Percentiles rank a stretch among this genome's conserved stretches.
Conservation (phyloP, 2,888 invertebrate species). For the Phyllotreta striolata region DNA sequence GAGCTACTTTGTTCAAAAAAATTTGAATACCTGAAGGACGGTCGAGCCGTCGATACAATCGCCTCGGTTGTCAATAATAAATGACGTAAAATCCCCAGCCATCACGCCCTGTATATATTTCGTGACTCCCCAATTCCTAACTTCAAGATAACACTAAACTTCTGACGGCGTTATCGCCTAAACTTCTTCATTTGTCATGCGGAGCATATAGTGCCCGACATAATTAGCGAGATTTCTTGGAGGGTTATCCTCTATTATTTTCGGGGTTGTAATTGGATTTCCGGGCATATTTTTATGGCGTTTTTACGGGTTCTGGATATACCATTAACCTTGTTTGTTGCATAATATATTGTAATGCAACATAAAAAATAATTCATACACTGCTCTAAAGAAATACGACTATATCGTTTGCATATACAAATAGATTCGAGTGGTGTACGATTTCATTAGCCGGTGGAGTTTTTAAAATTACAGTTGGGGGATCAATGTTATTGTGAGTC, state of each 20-base stretch:
- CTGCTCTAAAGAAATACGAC: too few relatives aligned
- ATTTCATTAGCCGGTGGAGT: too few relatives aligned
- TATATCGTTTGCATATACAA: too few relatives aligned
- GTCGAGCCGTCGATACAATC: neutral
- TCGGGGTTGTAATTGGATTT: constrained; percentile 33
- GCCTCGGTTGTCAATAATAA: constrained; percentile 62
- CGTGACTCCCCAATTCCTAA: constrained; percentile 35
- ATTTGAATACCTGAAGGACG: constrained; percentile 21
- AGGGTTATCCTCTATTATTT: constrained; percentile 36
- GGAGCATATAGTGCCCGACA: constrained; percentile 30
- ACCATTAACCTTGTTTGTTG: too few relatives aligned
- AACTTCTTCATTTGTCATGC: constrained; percentile 42
- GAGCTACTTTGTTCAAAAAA: too few relatives aligned
- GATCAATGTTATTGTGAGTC: too few relatives aligned
- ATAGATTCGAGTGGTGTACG: too few relatives aligned
- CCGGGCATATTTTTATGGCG: constrained; percentile 33
- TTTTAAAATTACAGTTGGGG: too few relatives aligned
- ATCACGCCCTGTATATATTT: constrained; percentile 44
- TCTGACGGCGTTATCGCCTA: constrained; percentile 36
- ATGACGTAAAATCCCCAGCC: constrained; percentile 56
- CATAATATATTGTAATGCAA: too few relatives aligned
- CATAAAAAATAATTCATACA: too few relatives aligned
- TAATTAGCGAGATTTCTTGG: constrained; percentile 40
- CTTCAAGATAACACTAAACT: constrained; percentile 35
- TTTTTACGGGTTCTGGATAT: constrained; percentile 23